Conservation (phyloP, 2,797 vertebrate species). For the Diglossa cyanea region DNA sequence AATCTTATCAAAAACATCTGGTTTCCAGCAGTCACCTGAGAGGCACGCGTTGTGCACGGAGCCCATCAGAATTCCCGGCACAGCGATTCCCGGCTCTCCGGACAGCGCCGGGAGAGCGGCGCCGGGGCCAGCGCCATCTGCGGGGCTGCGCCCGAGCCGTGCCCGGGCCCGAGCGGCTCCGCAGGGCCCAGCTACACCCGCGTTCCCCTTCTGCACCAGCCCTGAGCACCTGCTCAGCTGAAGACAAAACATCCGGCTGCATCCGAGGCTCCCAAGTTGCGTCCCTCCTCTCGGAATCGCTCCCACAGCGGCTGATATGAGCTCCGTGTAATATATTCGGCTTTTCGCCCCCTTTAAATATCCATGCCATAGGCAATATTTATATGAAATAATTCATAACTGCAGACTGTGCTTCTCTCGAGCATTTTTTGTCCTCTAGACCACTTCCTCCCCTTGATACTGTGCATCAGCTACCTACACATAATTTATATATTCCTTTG, state of each 20-base stretch:
- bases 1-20: conserved; percentile 47
- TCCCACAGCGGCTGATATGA: background rate
- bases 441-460: background rate
- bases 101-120: background rate
- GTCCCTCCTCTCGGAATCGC: background rate
- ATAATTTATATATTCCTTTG: background rate
- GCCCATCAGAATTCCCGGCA: background rate
- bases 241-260: rapidly evolving
- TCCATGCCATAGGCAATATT: conserved; percentile 37
- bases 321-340: background rate
- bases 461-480: background rate
- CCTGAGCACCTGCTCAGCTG: rapidly evolving
- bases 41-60: background rate
- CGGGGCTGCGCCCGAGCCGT: background rate
- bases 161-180: background rate
- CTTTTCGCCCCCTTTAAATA: conserved; percentile 26
- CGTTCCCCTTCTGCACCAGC: too few relatives aligned
- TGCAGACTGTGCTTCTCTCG: background rate
- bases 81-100: background rate
- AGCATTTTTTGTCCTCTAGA: background rate
- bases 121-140: conserved; percentile 52
- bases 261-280: background rate
- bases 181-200: too few relatives aligned
- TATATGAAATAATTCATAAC: conserved; percentile 50
- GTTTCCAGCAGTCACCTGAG: conserved; percentile 7